Base-by-base conservation (phyloP, 2,888 invertebrate species). In the Patella ulyssiponensis region DNA sequence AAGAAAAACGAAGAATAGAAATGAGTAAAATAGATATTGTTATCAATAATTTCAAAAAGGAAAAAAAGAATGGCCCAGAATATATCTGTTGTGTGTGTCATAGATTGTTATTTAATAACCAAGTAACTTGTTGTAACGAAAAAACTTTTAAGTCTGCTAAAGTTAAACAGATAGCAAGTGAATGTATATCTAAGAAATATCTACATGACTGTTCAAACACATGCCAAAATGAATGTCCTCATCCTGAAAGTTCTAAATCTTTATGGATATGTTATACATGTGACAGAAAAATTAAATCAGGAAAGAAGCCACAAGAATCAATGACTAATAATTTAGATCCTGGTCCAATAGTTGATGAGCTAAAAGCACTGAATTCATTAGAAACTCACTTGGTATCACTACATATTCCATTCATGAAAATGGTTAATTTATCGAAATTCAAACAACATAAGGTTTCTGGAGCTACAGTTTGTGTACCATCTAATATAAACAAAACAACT, bases 381-480 rank as follows among this genome's bases (percentile, higher is more conserved):
- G 71, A 71, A 71, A 27, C n/a, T 11, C 71, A 71, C 27, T 71
- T 71, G 71, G 27, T 71, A 71, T 17, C 71, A 11, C n/a, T 23
- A n/a, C n/a, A 71, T 33, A 71, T 71, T 11, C 23, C 33, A 1
- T 71, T 71, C 33, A 23, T 71, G 33, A 71, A 71, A 23, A 12
- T 71, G 33, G n/a, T 56, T 56, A 56, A 56, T 56, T n/a, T 56
- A 17, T 56, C 56, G 3, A 56, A 56, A 56, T 56, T 56, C 33
- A 44, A n/a, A n/a, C 71, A 71, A 71, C 33, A 71, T 33, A 51
- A 51, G 11, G 33, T 71, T 20, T n/a, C 17, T 71, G 71, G 44
- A n/a, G 44, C 71, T 11, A 71, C 33, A 11, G 51, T 71, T 17
- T 71, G 71, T 27, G 33, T 71, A 27, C 71, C 71, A 71, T 71